Base-by-base conservation (phyloP, 2,113 vertebrate genomes). In the Bos indicus region DNA sequence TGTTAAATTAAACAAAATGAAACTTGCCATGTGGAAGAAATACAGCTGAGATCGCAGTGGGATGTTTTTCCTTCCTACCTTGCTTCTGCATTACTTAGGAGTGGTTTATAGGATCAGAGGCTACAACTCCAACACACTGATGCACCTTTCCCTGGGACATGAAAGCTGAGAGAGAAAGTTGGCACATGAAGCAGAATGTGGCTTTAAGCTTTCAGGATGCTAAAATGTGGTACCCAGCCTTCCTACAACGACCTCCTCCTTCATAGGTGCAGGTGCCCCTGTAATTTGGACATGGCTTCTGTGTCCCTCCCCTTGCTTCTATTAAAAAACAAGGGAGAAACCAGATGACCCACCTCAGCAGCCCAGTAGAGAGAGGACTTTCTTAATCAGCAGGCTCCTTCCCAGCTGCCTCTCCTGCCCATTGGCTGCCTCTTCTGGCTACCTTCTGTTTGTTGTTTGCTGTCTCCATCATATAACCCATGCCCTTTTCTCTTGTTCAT, bases 1-100 rank as follows among this genome's bases (percentile, higher is more conserved):
- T 98, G 98, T 98, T 99, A 98, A 98, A 98, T 98, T 98, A 98
- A 98, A 98, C 98, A 98, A 98, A 98, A 98, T 97, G 97, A 97
- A 98, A 94, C 95, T 54, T 98, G 95, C 96, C 96, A 95, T 94
- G 98, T 98, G 92, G 88, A 97, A 98, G 96, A 98, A 98, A 97
- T 96, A 96, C 90, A 67, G 91, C 94, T 94, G 98, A 94, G 96
- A 97, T 87, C 51, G 5, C 82, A 59, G 98, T 89, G 71, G 91
- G 93, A 52, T 78, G 43, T 13, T 51, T 56, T 21, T 43, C 64
- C 74, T 95, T 95, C 95, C 67, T 67, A 64, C 94, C 97, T 86
- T 52, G 43, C 43, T 36, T 95, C 97, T 28, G 0, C 48, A 62
- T 87, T 89, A 17, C 36, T 60, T 62, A 60, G 71, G 71, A 54